Conservation (phyloP, 2,888 invertebrate species). For the Xestia xanthographa region DNA sequence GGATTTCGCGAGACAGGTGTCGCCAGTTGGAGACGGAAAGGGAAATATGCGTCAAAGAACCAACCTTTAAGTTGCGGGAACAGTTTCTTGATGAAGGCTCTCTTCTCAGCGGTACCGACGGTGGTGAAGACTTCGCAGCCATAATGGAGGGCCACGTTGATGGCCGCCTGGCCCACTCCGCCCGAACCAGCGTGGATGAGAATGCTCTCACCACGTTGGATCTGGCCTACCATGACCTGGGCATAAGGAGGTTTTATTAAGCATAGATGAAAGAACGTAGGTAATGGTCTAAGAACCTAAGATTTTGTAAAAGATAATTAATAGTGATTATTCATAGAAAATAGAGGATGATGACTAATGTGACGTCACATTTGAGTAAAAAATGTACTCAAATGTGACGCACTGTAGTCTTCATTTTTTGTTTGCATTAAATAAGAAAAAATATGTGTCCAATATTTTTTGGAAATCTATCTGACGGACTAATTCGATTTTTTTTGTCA, state of each 20-base stretch:
- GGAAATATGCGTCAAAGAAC: neutral
- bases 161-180: slow-evolving; percentile 99
- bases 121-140: slow-evolving; percentile 98
- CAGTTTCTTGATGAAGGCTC: slow-evolving; percentile 96
- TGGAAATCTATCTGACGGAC: too few species aligned
- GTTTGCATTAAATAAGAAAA: too few species aligned
- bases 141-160: slow-evolving; percentile 96
- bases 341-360: neutral
- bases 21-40: too few species aligned
- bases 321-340: neutral
- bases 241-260: neutral
- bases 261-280: neutral
- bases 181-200: slow-evolving; percentile 98
- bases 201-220: slow-evolving; percentile 95
- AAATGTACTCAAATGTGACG: too few species aligned
- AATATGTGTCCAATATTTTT: too few species aligned
- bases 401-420: too few species aligned
- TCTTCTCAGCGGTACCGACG: slow-evolving; percentile 96
- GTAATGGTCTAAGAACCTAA: neutral
- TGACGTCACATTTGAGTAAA: too few species aligned
- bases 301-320: neutral
- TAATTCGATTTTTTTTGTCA: too few species aligned
- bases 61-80: slow-evolving; percentile 94
- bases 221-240: slow-evolving; percentile 92
- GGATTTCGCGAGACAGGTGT: too few species aligned